These are phyloP conservation scores for Chloroceryle inda DNA, from an alignment of 2,797 vertebrate genomes.

Conservation along the genomic window DNA sequence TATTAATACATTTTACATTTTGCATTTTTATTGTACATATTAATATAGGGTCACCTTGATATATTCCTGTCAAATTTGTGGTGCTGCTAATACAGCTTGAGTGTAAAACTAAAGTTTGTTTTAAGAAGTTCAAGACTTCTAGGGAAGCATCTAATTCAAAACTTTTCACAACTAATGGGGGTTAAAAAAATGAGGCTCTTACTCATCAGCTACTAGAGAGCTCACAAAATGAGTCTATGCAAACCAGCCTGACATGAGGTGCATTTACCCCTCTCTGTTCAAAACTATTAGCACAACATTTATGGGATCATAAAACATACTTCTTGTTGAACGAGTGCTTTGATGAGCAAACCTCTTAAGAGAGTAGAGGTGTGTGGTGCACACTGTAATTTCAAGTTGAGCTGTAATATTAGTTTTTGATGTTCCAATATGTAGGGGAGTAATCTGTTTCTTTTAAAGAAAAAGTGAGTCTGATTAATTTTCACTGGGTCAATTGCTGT, in stretches of 20 bases:
- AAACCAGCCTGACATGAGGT: background rate
- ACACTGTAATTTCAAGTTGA: background rate
- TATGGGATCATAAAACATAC: slow-evolving; percentile 1
- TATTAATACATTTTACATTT: too few relatives aligned
- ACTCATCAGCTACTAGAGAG: background rate
- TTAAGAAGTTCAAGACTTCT: background rate
- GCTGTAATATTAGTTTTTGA: slow-evolving; percentile 17
- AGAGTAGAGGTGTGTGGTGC: background rate
- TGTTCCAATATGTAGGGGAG: background rate
- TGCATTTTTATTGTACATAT: background rate
- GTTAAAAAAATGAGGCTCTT: background rate
- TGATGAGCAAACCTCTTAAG: slow-evolving; percentile 24
- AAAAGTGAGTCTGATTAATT: background rate
- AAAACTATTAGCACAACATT: slow-evolving; percentile 13
- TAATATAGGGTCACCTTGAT: background rate
- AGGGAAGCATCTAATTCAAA: background rate
- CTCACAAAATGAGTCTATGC: background rate
- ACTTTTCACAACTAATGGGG: background rate
- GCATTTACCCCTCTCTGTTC: background rate
- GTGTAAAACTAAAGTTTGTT: too few relatives aligned
- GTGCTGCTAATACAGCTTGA: background rate
- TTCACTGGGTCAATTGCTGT: background rate
- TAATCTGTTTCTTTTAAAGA: slow-evolving; percentile 12
- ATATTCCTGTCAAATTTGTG: background rate
- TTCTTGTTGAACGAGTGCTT: slow-evolving; percentile 1